Evolutionary conservation across 2,888 invertebrate genomes (phyloP).

Genomic region (Dione vanillae): DNA sequence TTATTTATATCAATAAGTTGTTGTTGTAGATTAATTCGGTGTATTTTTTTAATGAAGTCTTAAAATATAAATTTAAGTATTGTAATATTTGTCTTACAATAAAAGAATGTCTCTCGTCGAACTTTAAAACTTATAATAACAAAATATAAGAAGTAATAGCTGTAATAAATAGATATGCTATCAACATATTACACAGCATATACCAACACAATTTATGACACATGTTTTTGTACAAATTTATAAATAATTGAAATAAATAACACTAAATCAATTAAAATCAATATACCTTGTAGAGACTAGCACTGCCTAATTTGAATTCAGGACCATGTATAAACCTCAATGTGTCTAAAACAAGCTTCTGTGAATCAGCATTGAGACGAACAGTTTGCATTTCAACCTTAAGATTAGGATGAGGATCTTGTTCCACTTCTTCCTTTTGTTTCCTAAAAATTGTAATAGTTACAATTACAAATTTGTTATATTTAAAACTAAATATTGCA

Average conservation of each 20-base stretch:
- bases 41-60: no score
- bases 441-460: slow-evolving; percentile 57
- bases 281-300: slow-evolving; percentile 82
- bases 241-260: background rate
- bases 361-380: slow-evolving; percentile 87
- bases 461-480: background rate
- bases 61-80: no score
- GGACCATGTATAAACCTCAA: slow-evolving; percentile 90
- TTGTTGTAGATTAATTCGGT: background rate
- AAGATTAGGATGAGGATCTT: slow-evolving; percentile 80
- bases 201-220: background rate
- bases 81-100: no score
- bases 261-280: background rate
- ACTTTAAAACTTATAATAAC: no score
- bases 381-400: slow-evolving; percentile 91
- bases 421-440: slow-evolving; percentile 72
- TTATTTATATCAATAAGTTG: background rate
- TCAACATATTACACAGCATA: slow-evolving; percentile 11
- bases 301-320: slow-evolving; percentile 84
- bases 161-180: background rate
- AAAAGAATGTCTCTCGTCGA: no score
- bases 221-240: background rate
- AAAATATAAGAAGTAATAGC: background rate
- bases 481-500: background rate
- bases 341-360: slow-evolving; percentile 89